Evolutionary conservation across 2,888 invertebrate species (phyloP), one percentile per base, ranked within the genome.

Genomic region (Spisula solida): DNA sequence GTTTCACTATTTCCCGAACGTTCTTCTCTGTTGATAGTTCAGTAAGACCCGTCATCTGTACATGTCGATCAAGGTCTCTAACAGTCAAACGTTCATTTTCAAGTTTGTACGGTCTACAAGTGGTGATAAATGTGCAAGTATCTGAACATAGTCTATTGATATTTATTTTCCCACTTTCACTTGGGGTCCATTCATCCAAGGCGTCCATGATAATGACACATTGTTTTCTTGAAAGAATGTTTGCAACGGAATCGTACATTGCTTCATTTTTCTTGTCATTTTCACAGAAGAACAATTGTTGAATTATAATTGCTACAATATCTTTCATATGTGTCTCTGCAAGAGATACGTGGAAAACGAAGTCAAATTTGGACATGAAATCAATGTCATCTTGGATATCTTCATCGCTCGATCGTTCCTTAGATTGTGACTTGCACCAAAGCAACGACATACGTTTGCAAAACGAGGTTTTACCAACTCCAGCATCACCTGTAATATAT

Each of bases 181-280:
- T 70, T 29, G 70, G 70, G 10, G 70, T 70, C 70, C 70, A 70
- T 16, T 70, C 70, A 29, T 70, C 70, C 18, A 70, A n/a, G 12
- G 29, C 70, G 31, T 70, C 70, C 12, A 70, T 12, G 31, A 70
- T 31, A n/a, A n/a, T n/a, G n/a, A n/a, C n/a, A n/a, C n/a, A n/a
- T n/a, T n/a, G n/a, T n/a, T n/a, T n/a, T n/a, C n/a, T n/a, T n/a
- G n/a, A n/a, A n/a, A n/a, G n/a, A n/a, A n/a, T n/a, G n/a, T n/a
- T n/a, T n/a, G n/a, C n/a, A n/a, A n/a, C n/a, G n/a, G n/a, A n/a
- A n/a, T n/a, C n/a, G n/a, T n/a, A n/a, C n/a, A n/a, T n/a, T 10
- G 5, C 29, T 12, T 70, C 29, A 12, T n/a, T 25, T 5, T 70
- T 70, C 5, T 29, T 31, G 10, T 10, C 31, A 70, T 12, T n/a